phyloP scores from a whole-genome alignment of 2,888 invertebrate species.

The Bembecia ichneumoniformis region DNA sequence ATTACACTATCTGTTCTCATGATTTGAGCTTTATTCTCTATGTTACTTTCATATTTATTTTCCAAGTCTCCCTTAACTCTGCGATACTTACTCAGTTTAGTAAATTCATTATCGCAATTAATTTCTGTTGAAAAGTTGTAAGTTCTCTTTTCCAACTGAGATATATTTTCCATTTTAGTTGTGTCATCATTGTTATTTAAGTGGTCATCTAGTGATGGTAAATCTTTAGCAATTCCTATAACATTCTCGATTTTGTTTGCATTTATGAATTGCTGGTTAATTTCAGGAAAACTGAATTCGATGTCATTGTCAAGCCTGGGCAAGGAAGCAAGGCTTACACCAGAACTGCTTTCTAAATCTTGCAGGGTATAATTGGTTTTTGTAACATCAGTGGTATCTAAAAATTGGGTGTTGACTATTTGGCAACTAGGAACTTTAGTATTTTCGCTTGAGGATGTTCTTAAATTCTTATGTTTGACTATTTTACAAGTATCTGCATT shows the following conservation, averaged over 20 bases:
- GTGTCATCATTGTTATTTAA: conserved; percentile 13
- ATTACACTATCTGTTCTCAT: conserved; percentile 60
- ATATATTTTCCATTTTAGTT: conserved; percentile 8
- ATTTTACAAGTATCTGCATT: conserved; percentile 19
- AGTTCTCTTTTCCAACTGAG: conserved; percentile 8
- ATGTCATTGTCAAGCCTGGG: conserved; percentile 63
- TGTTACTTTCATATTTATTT: conserved; percentile 18
- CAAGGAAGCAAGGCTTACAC: conserved; percentile 56
- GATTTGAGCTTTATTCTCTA: conserved; percentile 17
- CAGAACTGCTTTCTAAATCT: conserved; percentile 57
- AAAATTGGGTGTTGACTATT: conserved; percentile 44
- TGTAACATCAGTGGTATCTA: conserved; percentile 20
- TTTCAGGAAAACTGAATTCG: conserved; percentile 63
- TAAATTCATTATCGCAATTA: conserved; percentile 35
- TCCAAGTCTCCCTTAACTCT: conserved; percentile 31
- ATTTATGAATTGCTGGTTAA: conserved; percentile 65
- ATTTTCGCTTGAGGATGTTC: conserved; percentile 19
- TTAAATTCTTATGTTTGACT: conserved; percentile 23
- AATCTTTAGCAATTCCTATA: conserved; percentile 21
- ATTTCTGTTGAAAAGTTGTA: conserved; percentile 15
- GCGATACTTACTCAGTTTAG: conserved; percentile 55
- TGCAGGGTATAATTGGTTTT: conserved; percentile 52
- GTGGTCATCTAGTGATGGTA: conserved; percentile 27
- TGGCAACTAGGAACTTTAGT: conserved; percentile 44
- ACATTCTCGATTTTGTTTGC: conserved; percentile 48